phyloP scores from a whole-genome alignment of 2,797 vertebrate genomes.

The Varecia variegata region DNA sequence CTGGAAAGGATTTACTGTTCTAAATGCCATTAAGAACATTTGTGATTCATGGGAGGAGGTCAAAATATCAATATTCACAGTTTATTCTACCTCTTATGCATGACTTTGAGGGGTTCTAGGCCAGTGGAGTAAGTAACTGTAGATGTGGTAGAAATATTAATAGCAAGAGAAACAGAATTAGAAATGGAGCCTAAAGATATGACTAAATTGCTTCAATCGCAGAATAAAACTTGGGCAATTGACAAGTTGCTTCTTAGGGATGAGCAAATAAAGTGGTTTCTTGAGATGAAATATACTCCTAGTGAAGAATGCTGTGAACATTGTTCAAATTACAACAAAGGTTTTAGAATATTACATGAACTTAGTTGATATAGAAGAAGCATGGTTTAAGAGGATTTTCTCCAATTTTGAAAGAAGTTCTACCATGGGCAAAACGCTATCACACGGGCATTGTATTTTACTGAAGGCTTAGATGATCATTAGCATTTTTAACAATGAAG shows the following conservation, averaged over 20 bases:
- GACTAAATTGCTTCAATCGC: not conserved
- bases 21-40: not conserved
- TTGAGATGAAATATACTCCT: not conserved
- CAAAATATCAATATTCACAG: not conserved
- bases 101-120: not conserved
- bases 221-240: not conserved
- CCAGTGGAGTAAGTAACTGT: not conserved
- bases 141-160: not conserved
- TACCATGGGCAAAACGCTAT: not conserved
- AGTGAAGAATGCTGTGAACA: not conserved
- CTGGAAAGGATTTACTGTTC: not conserved
- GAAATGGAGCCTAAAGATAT: not conserved
- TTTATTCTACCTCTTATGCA: not conserved
- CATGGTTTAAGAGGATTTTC: not conserved
- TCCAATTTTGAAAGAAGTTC: not conserved
- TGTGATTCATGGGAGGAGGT: not conserved
- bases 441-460: not conserved
- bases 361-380: not conserved
- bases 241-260: not conserved
- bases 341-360: not conserved
- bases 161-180: not conserved
- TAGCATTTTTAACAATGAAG: not conserved
- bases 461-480: not conserved
- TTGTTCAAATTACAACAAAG: not conserved
- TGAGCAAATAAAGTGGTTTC: not conserved